Conservation (phyloP, 30 jellyfish, hydroid and myxozoan genomes). For the Aurelia sp. region DNA sequence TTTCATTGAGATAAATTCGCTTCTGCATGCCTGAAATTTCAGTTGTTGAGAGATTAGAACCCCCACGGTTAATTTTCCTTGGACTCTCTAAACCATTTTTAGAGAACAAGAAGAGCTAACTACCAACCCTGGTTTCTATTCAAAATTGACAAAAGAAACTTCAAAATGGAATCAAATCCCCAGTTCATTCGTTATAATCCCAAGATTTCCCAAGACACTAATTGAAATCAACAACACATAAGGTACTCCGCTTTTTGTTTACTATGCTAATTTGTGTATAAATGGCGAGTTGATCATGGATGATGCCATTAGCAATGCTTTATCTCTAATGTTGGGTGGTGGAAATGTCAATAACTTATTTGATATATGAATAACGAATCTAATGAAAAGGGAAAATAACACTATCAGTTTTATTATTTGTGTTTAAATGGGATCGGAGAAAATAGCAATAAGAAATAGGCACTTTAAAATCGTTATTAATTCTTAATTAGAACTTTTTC, state of each 20-base stretch:
- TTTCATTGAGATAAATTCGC: neutral
- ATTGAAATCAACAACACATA: conserved; percentile 22
- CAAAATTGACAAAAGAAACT: conserved; percentile 10
- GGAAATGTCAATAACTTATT: too few species aligned
- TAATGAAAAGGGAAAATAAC: too few species aligned
- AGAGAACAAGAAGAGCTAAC: conserved; percentile 12
- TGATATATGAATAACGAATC: too few species aligned
- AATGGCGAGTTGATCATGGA: neutral
- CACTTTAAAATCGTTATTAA: too few species aligned
- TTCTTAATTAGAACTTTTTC: too few species aligned
- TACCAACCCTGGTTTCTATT: conserved; percentile 22
- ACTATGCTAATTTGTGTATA: neutral
- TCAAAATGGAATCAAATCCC: conserved; percentile 34
- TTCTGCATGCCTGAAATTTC: conserved; percentile 8
- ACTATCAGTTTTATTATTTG: too few species aligned
- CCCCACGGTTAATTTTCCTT: conserved; percentile 48
- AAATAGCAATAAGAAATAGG: too few species aligned
- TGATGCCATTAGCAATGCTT: neutral
- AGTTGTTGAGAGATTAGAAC: conserved; percentile 45
- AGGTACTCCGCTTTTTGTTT: neutral
- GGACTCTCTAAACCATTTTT: conserved; percentile 22
- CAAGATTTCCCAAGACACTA: conserved; percentile 38
- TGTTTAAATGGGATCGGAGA: too few species aligned
- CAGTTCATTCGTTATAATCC: conserved; percentile 52
- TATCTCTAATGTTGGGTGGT: too few species aligned